Evolutionary conservation across 2,888 invertebrate genomes (phyloP).

Genomic region (Stenchaetothrips biformis): DNA sequence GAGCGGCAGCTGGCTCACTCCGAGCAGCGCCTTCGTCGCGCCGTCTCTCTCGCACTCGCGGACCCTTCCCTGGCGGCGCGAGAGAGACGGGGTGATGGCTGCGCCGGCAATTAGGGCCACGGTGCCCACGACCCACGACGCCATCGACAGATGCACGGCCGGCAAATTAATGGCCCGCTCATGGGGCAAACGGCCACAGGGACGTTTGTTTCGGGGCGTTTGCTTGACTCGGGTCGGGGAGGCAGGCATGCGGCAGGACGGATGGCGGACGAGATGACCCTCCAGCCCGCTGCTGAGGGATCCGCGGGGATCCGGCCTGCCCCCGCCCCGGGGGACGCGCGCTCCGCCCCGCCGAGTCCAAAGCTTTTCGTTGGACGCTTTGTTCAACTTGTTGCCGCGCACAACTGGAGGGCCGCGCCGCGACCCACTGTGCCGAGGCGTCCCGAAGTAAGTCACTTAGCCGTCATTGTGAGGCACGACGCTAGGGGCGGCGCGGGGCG

Average conservation of each 20-base stretch:
- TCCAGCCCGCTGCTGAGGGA: too few species aligned
- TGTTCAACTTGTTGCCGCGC: too few species aligned
- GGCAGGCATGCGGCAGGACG: background rate
- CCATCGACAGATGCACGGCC: conserved; percentile 13
- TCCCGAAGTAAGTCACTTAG: too few species aligned
- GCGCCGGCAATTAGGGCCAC: background rate
- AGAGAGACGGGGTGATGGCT: background rate
- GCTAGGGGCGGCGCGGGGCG: background rate
- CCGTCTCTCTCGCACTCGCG: background rate
- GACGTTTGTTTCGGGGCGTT: conserved; percentile 8
- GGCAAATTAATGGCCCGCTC: conserved; percentile 14
- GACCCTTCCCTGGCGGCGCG: background rate
- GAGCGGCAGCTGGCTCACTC: too few species aligned
- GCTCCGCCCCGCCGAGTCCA: too few species aligned
- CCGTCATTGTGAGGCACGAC: too few species aligned
- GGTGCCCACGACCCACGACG: background rate
- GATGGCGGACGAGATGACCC: too few species aligned
- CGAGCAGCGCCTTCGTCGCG: background rate
- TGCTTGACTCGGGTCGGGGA: background rate
- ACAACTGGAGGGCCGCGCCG: too few species aligned
- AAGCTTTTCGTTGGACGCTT: too few species aligned
- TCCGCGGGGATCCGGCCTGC: too few species aligned
- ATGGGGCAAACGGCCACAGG: background rate
- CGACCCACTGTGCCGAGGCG: too few species aligned
- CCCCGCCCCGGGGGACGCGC: too few species aligned